These are phyloP conservation scores for Nesometra sesokonis DNA, from an alignment of 35 echinoderm and acorn worm species.

Conservation along the genomic window DNA sequence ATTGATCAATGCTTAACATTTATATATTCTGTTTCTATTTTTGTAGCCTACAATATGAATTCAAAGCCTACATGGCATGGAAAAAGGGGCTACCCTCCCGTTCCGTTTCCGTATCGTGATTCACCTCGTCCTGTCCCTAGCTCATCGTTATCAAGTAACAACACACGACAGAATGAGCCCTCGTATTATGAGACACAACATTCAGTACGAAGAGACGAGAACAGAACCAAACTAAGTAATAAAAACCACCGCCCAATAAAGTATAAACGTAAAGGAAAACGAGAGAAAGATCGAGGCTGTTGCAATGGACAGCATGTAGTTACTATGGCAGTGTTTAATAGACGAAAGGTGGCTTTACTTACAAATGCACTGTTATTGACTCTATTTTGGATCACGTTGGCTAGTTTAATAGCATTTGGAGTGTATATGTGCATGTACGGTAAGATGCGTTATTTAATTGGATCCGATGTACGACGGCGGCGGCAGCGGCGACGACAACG, in stretches of 20 bases:
- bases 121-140: neutral
- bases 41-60: neutral
- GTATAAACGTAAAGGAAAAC: neutral
- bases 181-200: neutral
- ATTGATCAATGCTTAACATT: too few species aligned
- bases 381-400: neutral
- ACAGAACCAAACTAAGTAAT: neutral
- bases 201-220: neutral
- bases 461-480: too few species aligned
- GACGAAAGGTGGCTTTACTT: neutral
- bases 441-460: neutral
- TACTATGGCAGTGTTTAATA: neutral
- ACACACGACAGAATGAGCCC: neutral
- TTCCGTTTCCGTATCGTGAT: neutral
- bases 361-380: neutral
- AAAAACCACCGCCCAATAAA: neutral
- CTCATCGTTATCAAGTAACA: neutral
- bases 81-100: neutral
- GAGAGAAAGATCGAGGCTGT: neutral
- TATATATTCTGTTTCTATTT: neutral
- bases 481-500: too few species aligned
- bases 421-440: neutral
- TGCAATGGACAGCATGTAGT: neutral
- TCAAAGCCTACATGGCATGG: neutral
- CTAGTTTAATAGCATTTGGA: neutral